Evolutionary conservation across 23 tunicate genomes (phyloP), one percentile per base, ranked within the genome.

Genomic region (Corella eumyota): DNA sequence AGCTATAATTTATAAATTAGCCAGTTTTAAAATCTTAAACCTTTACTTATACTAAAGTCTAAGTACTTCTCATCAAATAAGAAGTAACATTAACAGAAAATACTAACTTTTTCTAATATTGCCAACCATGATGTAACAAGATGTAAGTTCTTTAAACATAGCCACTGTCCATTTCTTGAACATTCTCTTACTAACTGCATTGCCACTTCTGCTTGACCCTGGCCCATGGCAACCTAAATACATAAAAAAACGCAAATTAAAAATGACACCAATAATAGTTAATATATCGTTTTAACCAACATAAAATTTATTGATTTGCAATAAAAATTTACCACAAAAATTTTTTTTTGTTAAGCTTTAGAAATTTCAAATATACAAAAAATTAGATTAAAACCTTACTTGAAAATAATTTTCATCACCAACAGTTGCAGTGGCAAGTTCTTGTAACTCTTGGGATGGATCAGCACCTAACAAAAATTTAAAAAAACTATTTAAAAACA

Each of bases 131-230:
- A 33, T 5, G 98, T 72, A 0, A 83, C 98, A 1, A 92, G 69
- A 66, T 92, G 98, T 28, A 83, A 70, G 75, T 92, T 92, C 45
- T 92, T 92, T 49, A 92, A 55, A 50, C 84, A 82, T 44, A 92
- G 60, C 98, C 98, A 92, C 15, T 76, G 75, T 26, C 98, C 98
- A 55, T 76, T 72, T 34, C 81, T 40, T 1, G 92, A 66, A 49
- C 80, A 71, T 73, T 92, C 98, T 66, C 75, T 56, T 6, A 92
- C 57, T 34, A 70, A 37, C 24, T 72, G 77, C 78, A 75, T 70
- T 36, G 98, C 81, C 0, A 77, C 72, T 30, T 92, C 93, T 11
- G 85, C 45, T 58, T 82, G 93, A 6, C 86, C 98, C 47, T 92
- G 93, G 6, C 86, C 93, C 93, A 81, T 83, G 0, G 98, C 98